Evolutionary conservation across 2,113 vertebrate species (phyloP).

Genomic region (Cepphus grylle): DNA sequence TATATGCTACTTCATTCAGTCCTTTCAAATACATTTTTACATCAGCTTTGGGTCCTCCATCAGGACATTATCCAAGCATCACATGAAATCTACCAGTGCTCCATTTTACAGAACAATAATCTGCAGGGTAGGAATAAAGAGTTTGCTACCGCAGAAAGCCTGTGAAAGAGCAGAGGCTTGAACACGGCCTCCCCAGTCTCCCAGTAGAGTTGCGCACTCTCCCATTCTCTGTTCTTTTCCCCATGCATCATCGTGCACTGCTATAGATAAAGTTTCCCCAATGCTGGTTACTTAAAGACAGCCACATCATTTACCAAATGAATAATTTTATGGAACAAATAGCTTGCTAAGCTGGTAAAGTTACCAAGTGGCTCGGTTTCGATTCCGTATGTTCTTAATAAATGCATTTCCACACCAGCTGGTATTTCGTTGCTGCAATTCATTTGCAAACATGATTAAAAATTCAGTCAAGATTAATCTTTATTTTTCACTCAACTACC

Average conservation of each 20-base stretch:
- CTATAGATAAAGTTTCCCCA: neutral
- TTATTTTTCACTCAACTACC: conserved; percentile 43
- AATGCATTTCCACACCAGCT: conserved; percentile 14
- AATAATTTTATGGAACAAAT: neutral
- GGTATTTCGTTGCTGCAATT: neutral
- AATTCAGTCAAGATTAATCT: conserved; percentile 59
- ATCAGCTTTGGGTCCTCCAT: neutral
- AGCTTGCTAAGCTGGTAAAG: neutral
- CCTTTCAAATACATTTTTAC: neutral
- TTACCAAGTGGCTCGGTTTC: neutral
- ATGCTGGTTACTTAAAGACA: neutral
- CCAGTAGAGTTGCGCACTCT: neutral
- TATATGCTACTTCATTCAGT: neutral
- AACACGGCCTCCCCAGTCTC: neutral
- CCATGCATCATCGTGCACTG: too few species aligned
- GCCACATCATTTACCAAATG: neutral
- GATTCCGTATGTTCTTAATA: neutral
- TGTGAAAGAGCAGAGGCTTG: neutral
- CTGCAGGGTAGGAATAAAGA: neutral
- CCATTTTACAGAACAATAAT: neutral
- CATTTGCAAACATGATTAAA: conserved; percentile 54
- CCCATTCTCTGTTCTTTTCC: neutral
- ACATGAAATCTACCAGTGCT: neutral
- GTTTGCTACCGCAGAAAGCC: neutral
- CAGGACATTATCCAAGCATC: neutral